Percentiles rank a stretch among this genome's conserved stretches.
Evolutionary conservation across 2,888 invertebrate species (phyloP).

Genomic region (Andrena minutula): DNA sequence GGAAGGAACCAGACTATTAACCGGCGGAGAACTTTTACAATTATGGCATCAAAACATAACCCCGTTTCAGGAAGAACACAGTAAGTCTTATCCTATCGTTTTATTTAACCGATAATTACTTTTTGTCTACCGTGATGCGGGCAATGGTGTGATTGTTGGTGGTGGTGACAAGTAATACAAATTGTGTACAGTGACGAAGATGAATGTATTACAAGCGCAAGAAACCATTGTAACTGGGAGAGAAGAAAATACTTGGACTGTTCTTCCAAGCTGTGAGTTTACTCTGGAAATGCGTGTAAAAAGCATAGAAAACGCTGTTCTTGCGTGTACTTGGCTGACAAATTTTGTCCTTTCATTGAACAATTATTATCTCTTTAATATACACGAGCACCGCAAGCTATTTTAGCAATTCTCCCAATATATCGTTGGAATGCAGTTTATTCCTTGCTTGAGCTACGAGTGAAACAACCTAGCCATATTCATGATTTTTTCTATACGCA

Average conservation of each 20-base stretch:
- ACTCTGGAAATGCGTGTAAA: slow-evolving; percentile 78
- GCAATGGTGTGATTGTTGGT: slow-evolving; percentile 12
- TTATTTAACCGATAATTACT: neutral
- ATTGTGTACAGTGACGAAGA: slow-evolving; percentile 79
- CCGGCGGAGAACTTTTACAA: slow-evolving; percentile 96
- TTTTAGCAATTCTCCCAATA: neutral
- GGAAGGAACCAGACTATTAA: slow-evolving; percentile 96
- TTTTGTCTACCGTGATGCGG: neutral
- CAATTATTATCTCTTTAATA: neutral
- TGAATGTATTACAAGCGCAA: slow-evolving; percentile 80
- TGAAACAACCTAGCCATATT: no score
- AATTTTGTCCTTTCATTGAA: neutral
- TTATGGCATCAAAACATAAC: slow-evolving; percentile 92
- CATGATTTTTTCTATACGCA: no score
- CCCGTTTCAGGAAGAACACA: slow-evolving; percentile 83
- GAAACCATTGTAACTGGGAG: slow-evolving; percentile 76
- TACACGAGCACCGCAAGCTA: neutral
- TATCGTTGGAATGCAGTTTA: neutral
- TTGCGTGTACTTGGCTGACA: slow-evolving; percentile 6
- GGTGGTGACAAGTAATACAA: slow-evolving; percentile 50
- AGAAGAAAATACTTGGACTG: slow-evolving; percentile 77
- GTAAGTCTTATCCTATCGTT: slow-evolving; percentile 72
- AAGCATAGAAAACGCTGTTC: slow-evolving; percentile 6
- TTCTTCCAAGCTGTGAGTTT: slow-evolving; percentile 83
- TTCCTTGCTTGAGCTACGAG: neutral